Base-by-base conservation (phyloP, 23 tunicate genomes). In the Clavelina lepadiformis region DNA sequence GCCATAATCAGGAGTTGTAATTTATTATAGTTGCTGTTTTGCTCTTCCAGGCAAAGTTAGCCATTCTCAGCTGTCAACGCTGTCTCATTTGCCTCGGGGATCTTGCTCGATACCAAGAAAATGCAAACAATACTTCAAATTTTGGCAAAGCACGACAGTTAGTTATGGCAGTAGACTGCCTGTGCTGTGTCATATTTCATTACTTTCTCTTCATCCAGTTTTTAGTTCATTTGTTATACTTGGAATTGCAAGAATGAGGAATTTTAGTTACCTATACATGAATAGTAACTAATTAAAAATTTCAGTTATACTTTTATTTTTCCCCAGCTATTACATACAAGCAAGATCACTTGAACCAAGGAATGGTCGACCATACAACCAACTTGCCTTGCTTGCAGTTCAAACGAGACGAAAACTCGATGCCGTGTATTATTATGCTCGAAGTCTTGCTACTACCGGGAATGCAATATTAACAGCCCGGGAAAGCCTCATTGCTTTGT, bases 321-420 rank as follows among this genome's bases (percentile, higher is more conserved):
- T 35, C 38, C 47, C 28, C 35, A 82, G 89, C 13, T 73, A 28
- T 27, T 82, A 82, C 61, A 57, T 72, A 15, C 74, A 73, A 50
- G 79, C 89, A 11, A 59, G 89, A 5, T 24, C 67, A 22, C 26
- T 82, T 50, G 97, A 86, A 55, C 97, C 97, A 0, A 61, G 81
- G 22, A 89, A 89, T 37, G 91, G 97, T 24, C 83, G 91, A 7
- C 89, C 97, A 1, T 89, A 89, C 80, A 89, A 89, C 62, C 97
- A 89, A 45, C 80, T 89, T 22, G 97, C 97, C 19, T 31, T 81
- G 28, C 68, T 81, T 8, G 97, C 97, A 26, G 79, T 81, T n/a
- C 88, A 87, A 8, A 81, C 97, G 1, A 31, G 85, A 3, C 62
- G 86, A 13, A 75, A 76, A 19, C 32, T 89, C 33, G 89, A 89